Evolutionary conservation across 2,797 vertebrate species (phyloP).

Genomic region (Sus cebifrons): DNA sequence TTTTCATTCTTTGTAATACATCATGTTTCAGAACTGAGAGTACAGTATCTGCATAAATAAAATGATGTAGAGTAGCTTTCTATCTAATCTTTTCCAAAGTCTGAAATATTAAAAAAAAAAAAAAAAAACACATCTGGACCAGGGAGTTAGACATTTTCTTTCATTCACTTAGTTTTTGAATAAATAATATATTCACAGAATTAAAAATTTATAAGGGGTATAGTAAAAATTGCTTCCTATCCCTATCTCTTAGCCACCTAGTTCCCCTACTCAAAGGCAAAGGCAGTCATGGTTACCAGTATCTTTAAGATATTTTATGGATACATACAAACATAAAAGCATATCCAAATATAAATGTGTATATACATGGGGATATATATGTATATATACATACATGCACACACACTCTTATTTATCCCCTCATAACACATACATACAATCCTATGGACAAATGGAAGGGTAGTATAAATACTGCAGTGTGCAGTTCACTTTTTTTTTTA

Average conservation of each 20-base stretch:
- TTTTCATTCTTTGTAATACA: constrained; percentile 46
- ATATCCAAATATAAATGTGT: constrained; percentile 35
- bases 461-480: neutral
- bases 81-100: neutral
- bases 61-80: neutral
- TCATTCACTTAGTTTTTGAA: constrained; percentile 50
- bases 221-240: neutral
- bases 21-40: neutral
- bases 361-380: neutral
- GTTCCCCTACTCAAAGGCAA: constrained; percentile 26
- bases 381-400: neutral
- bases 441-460: neutral
- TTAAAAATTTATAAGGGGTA: constrained; percentile 30
- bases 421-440: neutral
- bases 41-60: constrained; percentile 29
- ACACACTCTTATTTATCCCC: neutral
- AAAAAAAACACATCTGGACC: neutral
- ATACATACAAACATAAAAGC: constrained; percentile 9
- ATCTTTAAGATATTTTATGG: neutral
- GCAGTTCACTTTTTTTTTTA: neutral
- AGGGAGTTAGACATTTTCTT: neutral
- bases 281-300: neutral
- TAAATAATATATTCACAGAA: constrained; percentile 9
- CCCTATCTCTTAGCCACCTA: neutral
- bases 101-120: constrained; percentile 21